A percentile compares a stretch with the other conserved stretches of the same genome.
Conservation (phyloP, 2,888 invertebrate species). For the Erebia epiphron region DNA sequence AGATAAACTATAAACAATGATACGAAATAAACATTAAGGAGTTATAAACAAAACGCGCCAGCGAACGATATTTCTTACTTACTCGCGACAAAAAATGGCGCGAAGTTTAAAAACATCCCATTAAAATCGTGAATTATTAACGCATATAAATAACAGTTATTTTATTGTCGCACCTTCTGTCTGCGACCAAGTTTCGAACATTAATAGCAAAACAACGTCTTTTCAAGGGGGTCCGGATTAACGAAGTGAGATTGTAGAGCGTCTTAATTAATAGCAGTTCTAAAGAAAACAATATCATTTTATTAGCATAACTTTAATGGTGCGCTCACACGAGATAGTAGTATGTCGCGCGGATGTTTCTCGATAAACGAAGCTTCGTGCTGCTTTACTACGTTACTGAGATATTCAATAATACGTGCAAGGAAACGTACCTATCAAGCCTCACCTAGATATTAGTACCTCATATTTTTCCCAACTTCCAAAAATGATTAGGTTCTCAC, state of each 20-base stretch:
- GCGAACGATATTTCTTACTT: conserved; percentile 36
- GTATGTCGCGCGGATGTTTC: not conserved
- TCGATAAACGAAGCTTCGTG: too few relatives aligned
- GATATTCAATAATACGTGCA: too few relatives aligned
- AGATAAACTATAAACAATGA: conserved; percentile 24
- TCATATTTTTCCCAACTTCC: too few relatives aligned
- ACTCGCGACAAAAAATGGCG: conserved; percentile 34
- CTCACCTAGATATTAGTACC: too few relatives aligned
- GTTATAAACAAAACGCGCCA: conserved; percentile 21
- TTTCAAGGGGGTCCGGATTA: conserved; percentile 72
- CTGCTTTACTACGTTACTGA: too few relatives aligned
- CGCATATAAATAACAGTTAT: conserved; percentile 72
- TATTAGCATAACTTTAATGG: conserved; percentile 71
- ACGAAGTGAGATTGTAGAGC: conserved; percentile 76
- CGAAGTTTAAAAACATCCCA: conserved; percentile 51
- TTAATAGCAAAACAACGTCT: conserved; percentile 69
- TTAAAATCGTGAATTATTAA: conserved; percentile 73
- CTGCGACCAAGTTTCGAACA: conserved; percentile 70
- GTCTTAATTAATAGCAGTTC: conserved; percentile 81
- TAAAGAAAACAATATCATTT: conserved; percentile 83
- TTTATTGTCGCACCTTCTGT: conserved; percentile 74
- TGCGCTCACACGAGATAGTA: conserved; percentile 41
- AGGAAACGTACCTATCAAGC: too few relatives aligned
- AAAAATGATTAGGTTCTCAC: too few relatives aligned
- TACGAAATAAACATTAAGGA: conserved; percentile 22